A percentile compares a stretch with the other conserved stretches of the same genome.
Conservation (phyloP, 2,888 invertebrate species). For the Drosophila emarginata region DNA sequence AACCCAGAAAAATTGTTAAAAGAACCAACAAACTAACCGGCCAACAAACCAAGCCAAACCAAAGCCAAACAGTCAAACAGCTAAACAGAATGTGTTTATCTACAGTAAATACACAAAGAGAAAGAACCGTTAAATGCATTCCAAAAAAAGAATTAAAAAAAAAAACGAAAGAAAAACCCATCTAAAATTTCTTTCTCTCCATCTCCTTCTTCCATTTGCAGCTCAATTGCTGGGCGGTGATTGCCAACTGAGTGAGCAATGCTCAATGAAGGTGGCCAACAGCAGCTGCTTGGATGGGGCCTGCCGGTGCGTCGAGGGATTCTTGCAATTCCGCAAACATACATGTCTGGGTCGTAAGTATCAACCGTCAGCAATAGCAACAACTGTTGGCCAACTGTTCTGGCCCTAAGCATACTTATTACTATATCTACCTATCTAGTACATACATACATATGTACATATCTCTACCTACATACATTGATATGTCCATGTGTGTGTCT, state of each 20-base stretch:
- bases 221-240: slow-evolving; percentile 86
- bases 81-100: slow-evolving; percentile 1
- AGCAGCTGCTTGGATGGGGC: slow-evolving; percentile 92
- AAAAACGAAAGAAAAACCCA: background rate
- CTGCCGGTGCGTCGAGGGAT: slow-evolving; percentile 92
- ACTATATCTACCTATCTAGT: background rate
- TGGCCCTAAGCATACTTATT: slow-evolving; percentile 63
- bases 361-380: slow-evolving; percentile 36
- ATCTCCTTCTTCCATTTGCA: slow-evolving; percentile 20
- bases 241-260: slow-evolving; percentile 92
- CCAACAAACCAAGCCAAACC: background rate
- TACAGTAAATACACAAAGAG: slow-evolving; percentile 1
- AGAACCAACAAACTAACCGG: slow-evolving; percentile 12
- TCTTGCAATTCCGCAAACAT: slow-evolving; percentile 93
- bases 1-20: slow-evolving; percentile 41
- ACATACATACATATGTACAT: too few species aligned
- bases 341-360: slow-evolving; percentile 95
- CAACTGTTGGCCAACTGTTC: slow-evolving; percentile 63
- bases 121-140: slow-evolving; percentile 35
- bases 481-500: too few species aligned
- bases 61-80: background rate
- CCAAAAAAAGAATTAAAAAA: slow-evolving; percentile 18
- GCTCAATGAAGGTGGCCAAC: slow-evolving; percentile 93
- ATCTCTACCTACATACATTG: too few species aligned
- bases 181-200: background rate